phyloP scores from a whole-genome alignment of 2,888 invertebrate genomes.

The Thera britannica region DNA sequence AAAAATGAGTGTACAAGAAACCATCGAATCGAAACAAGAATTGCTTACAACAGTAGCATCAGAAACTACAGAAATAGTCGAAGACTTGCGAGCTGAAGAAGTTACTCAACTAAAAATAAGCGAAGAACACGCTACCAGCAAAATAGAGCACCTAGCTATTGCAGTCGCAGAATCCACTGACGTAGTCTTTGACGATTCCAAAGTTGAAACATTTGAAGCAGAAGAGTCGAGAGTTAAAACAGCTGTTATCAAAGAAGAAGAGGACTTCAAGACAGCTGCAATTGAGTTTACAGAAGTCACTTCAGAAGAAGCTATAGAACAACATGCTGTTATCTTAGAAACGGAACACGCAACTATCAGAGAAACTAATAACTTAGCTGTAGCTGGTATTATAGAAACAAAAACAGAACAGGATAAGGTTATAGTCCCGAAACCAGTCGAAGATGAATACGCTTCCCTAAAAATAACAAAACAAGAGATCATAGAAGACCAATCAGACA shows the following conservation, averaged over 20 bases:
- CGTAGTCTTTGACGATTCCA: slow-evolving; percentile 37
- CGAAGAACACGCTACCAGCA: slow-evolving; percentile 32
- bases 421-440: slow-evolving; percentile 22
- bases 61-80: slow-evolving; percentile 46
- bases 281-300: slow-evolving; percentile 31
- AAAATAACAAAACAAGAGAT: slow-evolving; percentile 38
- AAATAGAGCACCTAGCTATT: slow-evolving; percentile 41
- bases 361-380: slow-evolving; percentile 34
- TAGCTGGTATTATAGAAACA: slow-evolving; percentile 40
- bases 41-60: slow-evolving; percentile 40
- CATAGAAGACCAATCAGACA: slow-evolving; percentile 27
- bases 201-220: slow-evolving; percentile 34
- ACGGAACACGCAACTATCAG: slow-evolving; percentile 28
- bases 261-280: slow-evolving; percentile 38
- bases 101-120: slow-evolving; percentile 27
- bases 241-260: slow-evolving; percentile 33
- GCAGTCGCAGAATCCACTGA: slow-evolving; percentile 43
- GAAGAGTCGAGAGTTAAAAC: slow-evolving; percentile 35
- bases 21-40: slow-evolving; percentile 36
- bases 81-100: slow-evolving; percentile 46
- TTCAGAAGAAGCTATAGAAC: slow-evolving; percentile 38
- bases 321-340: slow-evolving; percentile 28
- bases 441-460: slow-evolving; percentile 39
- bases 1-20: slow-evolving; percentile 28
- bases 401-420: slow-evolving; percentile 38